A percentile compares a stretch with the other conserved stretches of the same genome.
These are phyloP conservation scores for Eumaeus atala DNA, from an alignment of 1,140 invertebrate genomes.

Conservation along the genomic window DNA sequence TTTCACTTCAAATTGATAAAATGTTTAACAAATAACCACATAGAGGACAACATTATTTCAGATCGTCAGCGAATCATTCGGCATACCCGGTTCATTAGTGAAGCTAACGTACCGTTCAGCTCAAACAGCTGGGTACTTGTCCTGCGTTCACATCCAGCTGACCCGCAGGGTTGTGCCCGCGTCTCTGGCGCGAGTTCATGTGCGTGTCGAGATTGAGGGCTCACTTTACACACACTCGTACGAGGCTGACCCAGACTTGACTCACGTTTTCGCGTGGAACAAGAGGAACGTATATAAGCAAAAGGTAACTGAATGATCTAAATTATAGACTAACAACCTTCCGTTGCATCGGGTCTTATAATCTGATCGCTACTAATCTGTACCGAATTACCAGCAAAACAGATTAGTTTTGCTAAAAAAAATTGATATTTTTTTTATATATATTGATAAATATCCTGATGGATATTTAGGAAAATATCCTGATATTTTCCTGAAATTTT, in stretches of 20 bases:
- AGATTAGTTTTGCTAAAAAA: no score
- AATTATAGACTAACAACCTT: no score
- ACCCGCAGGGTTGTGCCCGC: constrained; percentile 87
- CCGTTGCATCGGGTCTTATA: no score
- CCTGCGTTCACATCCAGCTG: constrained; percentile 92
- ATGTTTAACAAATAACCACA: no score
- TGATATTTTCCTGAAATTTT: no score
- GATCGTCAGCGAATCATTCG: constrained; percentile 96
- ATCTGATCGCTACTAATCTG: no score
- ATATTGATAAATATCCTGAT: no score
- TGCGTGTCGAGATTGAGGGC: constrained; percentile 93
- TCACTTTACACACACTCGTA: constrained; percentile 93
- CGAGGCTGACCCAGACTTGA: constrained; percentile 95
- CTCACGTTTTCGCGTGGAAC: constrained; percentile 97
- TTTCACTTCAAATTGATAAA: no score
- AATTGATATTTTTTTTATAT: no score
- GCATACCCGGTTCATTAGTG: constrained; percentile 92
- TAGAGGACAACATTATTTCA: constrained; percentile 53
- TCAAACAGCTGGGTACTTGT: constrained; percentile 92
- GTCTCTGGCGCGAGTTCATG: constrained; percentile 89
- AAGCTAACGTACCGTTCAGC: constrained; percentile 95
- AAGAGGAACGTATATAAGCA: constrained; percentile 98
- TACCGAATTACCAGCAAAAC: no score
- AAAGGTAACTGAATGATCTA: constrained; percentile 74
- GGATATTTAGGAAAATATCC: no score